phyloP scores from a whole-genome alignment of 2,113 vertebrate species.

The Ranitomeya variabilis region DNA sequence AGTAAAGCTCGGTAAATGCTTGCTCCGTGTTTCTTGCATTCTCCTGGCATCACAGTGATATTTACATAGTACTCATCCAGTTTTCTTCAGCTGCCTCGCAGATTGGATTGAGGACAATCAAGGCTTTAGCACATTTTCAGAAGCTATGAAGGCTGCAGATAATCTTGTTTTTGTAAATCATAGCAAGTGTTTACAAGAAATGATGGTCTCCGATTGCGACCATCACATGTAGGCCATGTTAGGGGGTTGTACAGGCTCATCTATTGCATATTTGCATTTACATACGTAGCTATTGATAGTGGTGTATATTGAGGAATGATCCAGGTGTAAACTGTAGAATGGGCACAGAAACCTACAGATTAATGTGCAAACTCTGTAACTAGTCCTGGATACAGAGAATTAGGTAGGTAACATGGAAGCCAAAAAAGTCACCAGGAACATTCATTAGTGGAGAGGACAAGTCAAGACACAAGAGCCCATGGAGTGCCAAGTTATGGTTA shows the following conservation, averaged over 20 bases:
- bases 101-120: neutral
- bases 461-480: too few species aligned
- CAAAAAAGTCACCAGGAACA: too few species aligned
- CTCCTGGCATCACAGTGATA: neutral
- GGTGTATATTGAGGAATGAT: too few species aligned
- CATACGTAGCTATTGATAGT: too few species aligned
- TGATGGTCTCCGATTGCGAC: neutral
- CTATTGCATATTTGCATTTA: too few species aligned
- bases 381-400: too few species aligned
- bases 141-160: neutral
- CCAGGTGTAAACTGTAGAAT: too few species aligned
- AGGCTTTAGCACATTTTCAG: neutral
- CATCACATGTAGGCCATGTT: neutral
- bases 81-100: neutral
- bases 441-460: too few species aligned
- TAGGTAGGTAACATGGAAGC: too few species aligned
- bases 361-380: too few species aligned
- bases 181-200: neutral
- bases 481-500: too few species aligned
- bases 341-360: too few species aligned
- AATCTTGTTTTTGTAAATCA: neutral
- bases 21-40: neutral
- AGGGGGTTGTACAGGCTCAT: neutral
- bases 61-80: neutral
- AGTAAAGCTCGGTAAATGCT: neutral